Conservation (phyloP, 2,797 vertebrate genomes). For the Microtus californicus region DNA sequence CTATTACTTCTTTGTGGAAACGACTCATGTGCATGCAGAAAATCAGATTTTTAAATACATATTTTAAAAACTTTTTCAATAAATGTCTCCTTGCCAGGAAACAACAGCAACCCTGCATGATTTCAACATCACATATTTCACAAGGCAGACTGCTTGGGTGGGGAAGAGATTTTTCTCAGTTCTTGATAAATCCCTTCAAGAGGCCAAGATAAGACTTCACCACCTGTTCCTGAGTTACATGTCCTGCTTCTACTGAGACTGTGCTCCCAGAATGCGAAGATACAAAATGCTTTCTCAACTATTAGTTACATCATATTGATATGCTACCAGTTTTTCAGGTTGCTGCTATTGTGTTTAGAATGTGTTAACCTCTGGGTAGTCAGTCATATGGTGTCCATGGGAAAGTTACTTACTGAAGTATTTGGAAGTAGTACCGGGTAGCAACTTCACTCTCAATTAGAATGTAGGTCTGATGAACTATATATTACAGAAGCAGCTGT, state of each 20-base stretch:
- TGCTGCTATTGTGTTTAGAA: neutral
- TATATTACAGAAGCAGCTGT: neutral
- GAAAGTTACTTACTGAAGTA: constrained; percentile 48
- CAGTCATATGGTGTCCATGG: neutral
- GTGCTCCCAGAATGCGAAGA: constrained; percentile 18
- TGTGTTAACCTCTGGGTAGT: constrained; percentile 10
- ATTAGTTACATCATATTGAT: neutral
- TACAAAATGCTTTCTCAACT: neutral
- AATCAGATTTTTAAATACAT: constrained; percentile 36
- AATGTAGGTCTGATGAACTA: neutral
- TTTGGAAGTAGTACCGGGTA: neutral
- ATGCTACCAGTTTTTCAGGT: constrained; percentile 66
- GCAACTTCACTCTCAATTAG: neutral
- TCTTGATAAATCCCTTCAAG: constrained; percentile 42
- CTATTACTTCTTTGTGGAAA: neutral
- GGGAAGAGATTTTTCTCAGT: constrained; percentile 69
- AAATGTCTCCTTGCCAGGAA: constrained; percentile 77
- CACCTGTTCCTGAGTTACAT: constrained; percentile 29
- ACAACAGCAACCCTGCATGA: constrained; percentile 38
- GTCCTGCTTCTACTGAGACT: neutral
- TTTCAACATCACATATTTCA: constrained; percentile 67
- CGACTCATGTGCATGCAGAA: neutral
- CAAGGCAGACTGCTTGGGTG: constrained; percentile 61
- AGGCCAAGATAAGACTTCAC: constrained; percentile 37
- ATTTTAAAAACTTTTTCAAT: constrained; percentile 53